phyloP scores from a whole-genome alignment of 2,888 invertebrate genomes.

The Pimpla rufipes region DNA sequence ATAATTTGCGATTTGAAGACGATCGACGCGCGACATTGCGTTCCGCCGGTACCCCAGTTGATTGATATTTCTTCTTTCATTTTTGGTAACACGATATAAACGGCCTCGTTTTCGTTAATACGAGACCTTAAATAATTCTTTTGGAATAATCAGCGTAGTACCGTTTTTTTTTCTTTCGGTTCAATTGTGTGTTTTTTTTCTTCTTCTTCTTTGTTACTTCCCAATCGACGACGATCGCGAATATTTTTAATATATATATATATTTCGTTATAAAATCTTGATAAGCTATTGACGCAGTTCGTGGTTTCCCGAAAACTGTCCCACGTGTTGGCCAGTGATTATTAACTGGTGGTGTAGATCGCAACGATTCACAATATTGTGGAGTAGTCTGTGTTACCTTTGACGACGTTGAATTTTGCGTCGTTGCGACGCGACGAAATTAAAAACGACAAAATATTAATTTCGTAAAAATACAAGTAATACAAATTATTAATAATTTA shows the following conservation, averaged over 20 bases:
- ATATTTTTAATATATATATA: background rate
- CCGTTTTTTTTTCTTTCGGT: background rate
- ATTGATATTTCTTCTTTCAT: conserved; percentile 37
- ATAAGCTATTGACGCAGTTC: conserved; percentile 10
- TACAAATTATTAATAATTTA: too few relatives aligned
- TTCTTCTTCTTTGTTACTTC: too few relatives aligned
- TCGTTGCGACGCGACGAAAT: too few relatives aligned
- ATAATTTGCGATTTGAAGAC: conserved; percentile 5
- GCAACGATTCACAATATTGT: conserved; percentile 34
- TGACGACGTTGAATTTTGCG: too few relatives aligned
- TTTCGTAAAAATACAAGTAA: too few relatives aligned
- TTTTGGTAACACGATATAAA: conserved; percentile 44
- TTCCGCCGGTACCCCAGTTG: conserved; percentile 17
- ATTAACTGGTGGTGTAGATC: conserved; percentile 4
- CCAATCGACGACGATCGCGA: conserved; percentile 10
- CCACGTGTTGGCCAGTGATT: conserved; percentile 16
- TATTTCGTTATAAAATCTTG: conserved; percentile 18
- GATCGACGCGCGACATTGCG: conserved; percentile 26
- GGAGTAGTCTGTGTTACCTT: background rate
- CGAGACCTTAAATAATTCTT: conserved; percentile 40
- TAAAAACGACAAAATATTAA: too few relatives aligned
- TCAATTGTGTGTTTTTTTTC: background rate
- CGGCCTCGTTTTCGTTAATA: conserved; percentile 13
- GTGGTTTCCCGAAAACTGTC: conserved; percentile 22
- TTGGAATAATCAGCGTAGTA: conserved; percentile 29